phyloP scores from a whole-genome alignment of 2,113 vertebrate species.

The Notechis scutatus region DNA sequence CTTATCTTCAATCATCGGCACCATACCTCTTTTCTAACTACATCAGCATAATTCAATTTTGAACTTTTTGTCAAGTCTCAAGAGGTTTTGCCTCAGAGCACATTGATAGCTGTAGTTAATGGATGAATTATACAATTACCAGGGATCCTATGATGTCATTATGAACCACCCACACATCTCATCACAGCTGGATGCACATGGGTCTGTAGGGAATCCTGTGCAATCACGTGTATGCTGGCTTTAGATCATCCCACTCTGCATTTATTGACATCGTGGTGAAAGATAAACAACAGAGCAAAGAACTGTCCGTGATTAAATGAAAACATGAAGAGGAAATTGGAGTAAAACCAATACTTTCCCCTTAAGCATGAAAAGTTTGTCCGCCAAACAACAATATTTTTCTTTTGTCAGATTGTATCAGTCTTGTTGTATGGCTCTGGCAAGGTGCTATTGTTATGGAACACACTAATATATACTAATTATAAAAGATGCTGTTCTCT shows the following conservation, averaged over 20 bases:
- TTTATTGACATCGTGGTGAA: neutral
- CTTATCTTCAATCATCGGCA: neutral
- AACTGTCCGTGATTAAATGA: neutral
- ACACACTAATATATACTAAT: conserved; percentile 48
- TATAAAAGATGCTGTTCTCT: conserved; percentile 45
- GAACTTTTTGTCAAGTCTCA: neutral
- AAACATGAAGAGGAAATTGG: conserved; percentile 34
- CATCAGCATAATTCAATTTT: neutral
- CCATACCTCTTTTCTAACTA: neutral
- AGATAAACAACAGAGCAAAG: conserved; percentile 23
- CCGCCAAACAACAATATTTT: neutral
- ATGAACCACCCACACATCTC: neutral
- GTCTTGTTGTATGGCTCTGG: neutral
- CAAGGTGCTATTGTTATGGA: conserved; percentile 54
- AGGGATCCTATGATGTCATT: neutral
- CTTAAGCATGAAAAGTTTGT: conserved; percentile 25
- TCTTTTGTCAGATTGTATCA: neutral
- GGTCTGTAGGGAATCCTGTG: neutral
- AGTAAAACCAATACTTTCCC: conserved; percentile 34
- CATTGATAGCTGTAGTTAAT: neutral
- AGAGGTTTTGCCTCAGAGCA: neutral
- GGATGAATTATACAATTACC: neutral
- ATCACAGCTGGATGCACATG: neutral
- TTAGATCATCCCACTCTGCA: neutral
- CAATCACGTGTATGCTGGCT: neutral